Conservation (phyloP, 2,888 invertebrate species). For the Ceraclea dissimilis region DNA sequence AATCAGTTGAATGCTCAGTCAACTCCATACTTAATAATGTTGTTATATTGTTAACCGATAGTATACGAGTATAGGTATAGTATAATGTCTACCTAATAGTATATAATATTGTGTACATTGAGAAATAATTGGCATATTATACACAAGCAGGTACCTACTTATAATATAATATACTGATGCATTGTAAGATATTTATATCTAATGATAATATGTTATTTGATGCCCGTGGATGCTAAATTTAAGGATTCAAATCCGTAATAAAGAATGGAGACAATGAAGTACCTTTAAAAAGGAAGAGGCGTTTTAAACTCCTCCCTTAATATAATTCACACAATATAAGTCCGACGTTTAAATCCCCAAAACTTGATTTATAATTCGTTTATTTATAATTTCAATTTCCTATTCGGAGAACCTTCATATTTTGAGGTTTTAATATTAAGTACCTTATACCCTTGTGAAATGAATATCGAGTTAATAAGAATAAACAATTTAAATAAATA, state of each 20-base stretch:
- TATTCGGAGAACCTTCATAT: no score
- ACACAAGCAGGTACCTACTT: background rate
- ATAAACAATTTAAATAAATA: no score
- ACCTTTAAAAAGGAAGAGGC: background rate
- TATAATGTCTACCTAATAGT: no score
- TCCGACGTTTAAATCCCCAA: background rate
- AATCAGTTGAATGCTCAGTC: background rate
- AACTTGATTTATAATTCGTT: background rate
- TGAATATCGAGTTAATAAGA: no score
- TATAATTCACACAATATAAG: background rate
- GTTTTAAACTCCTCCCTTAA: background rate
- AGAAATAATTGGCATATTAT: no score
- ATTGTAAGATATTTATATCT: background rate
- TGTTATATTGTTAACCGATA: no score
- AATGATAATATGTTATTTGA: constrained; percentile 1
- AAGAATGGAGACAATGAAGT: background rate
- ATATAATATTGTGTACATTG: no score
- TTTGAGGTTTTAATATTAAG: no score
- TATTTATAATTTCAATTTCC: no score
- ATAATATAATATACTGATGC: background rate
- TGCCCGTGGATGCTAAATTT: background rate
- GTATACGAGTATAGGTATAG: no score
- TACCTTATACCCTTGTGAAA: no score
- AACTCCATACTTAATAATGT: background rate
- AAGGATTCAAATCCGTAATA: background rate